Base-by-base conservation (phyloP, 1,140 invertebrate genomes). In the Zeugodacus cucurbitae region DNA sequence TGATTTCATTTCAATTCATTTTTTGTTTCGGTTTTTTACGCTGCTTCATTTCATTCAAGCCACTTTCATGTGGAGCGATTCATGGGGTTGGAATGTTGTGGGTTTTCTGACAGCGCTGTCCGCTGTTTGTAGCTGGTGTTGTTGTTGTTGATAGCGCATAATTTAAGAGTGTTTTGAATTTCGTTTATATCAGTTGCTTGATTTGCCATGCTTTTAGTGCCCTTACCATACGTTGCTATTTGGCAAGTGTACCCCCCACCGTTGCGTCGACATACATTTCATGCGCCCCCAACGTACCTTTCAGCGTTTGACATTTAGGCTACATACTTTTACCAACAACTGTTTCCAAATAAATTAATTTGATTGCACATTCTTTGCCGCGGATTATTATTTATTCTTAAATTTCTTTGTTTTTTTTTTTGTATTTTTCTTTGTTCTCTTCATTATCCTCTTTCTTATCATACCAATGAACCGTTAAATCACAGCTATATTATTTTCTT, bases 401-500 rank as follows among this genome's bases (percentile, higher is more conserved):
- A 62, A 62, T 62, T n/a, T n/a, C n/a, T n/a, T n/a, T n/a, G n/a
- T n/a, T n/a, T n/a, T n/a, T n/a, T n/a, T n/a, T n/a, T n/a, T n/a
- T n/a, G n/a, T n/a, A 17, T 62, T 0, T 74, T 74, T 6, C 8
- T 37, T 37, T 74, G 8, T 20, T n/a, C 58, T n/a, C 10, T 8
- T 59, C 1, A 8, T 22, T 62, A 62, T 62, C 6, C 10, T 7
- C 26, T 37, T n/a, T 74, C 22, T 22, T 37, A 74, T 41, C 6
- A 74, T 37, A 37, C 34, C 67, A 74, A 37, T 74, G 34, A 74
- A 74, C 67, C 67, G 67, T 74, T 74, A 74, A 74, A 22, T 74
- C 34, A 37, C 34, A 74, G 32, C 67, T 74, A 22, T 34, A 74
- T 74, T 74, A 34, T 74, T 74, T 37, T 41, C 67, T 20, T 22